These are phyloP conservation scores for Camelus dromedarius DNA, from an alignment of 2,113 vertebrate species.

Conservation along the genomic window DNA sequence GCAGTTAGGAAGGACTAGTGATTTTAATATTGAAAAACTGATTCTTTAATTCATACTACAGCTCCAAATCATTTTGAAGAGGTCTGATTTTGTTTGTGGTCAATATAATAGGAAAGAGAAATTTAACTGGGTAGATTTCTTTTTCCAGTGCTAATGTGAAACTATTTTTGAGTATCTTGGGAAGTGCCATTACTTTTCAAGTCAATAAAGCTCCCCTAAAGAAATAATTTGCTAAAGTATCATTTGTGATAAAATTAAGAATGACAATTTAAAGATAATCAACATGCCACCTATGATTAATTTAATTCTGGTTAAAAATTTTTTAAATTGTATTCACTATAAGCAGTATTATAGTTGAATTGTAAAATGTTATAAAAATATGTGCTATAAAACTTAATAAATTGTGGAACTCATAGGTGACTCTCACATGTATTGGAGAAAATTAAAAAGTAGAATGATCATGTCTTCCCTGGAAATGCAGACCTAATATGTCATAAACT, in stretches of 20 bases:
- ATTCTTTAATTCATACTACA: not conserved
- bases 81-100: not conserved
- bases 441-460: not conserved
- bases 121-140: not conserved
- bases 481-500: constrained; percentile 30
- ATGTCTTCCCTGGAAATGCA: constrained; percentile 32
- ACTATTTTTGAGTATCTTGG: not conserved
- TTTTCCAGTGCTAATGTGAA: not conserved
- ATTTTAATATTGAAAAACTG: not conserved
- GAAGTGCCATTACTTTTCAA: not conserved
- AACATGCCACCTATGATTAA: constrained; percentile 20
- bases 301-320: not conserved
- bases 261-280: not conserved
- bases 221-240: not conserved
- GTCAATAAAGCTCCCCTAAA: not conserved
- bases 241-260: not conserved
- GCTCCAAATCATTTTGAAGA: constrained; percentile 35
- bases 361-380: not conserved
- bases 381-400: not conserved
- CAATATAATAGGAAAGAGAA: not conserved
- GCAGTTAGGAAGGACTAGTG: not conserved
- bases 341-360: not conserved
- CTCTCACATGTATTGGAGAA: not conserved
- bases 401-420: not conserved
- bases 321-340: not conserved